These are phyloP conservation scores for Tolypeutes matacus DNA, from an alignment of 2,797 vertebrate genomes.

Conservation along the genomic window DNA sequence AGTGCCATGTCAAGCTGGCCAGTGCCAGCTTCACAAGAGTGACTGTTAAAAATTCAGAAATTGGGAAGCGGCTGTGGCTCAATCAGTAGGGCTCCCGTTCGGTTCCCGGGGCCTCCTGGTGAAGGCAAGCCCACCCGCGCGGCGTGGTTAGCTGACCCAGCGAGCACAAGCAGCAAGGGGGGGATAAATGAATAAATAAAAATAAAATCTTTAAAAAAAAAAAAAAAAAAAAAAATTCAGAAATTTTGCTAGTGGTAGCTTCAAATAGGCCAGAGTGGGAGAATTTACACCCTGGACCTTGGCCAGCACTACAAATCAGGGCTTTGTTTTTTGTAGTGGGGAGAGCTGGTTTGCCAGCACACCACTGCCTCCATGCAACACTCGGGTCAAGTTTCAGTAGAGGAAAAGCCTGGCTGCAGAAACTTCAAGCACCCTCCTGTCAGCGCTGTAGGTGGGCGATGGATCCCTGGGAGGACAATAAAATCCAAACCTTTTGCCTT, in stretches of 20 bases:
- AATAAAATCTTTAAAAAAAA: no score
- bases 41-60: background rate
- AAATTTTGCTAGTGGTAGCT: background rate
- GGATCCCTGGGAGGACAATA: background rate
- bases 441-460: rapidly evolving
- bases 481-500: background rate
- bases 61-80: no score
- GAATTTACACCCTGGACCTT: background rate
- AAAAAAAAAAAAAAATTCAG: background rate
- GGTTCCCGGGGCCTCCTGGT: no score
- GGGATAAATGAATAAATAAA: no score
- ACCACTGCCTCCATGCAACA: rapidly evolving
- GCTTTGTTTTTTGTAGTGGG: background rate
- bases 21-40: background rate
- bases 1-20: background rate
- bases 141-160: no score
- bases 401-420: background rate
- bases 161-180: no score
- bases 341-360: background rate
- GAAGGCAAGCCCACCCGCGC: no score
- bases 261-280: background rate
- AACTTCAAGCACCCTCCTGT: background rate
- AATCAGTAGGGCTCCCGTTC: no score
- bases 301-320: background rate
- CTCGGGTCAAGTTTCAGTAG: background rate